Conservation (phyloP, 2,888 invertebrate genomes). For the Arge pagana region DNA sequence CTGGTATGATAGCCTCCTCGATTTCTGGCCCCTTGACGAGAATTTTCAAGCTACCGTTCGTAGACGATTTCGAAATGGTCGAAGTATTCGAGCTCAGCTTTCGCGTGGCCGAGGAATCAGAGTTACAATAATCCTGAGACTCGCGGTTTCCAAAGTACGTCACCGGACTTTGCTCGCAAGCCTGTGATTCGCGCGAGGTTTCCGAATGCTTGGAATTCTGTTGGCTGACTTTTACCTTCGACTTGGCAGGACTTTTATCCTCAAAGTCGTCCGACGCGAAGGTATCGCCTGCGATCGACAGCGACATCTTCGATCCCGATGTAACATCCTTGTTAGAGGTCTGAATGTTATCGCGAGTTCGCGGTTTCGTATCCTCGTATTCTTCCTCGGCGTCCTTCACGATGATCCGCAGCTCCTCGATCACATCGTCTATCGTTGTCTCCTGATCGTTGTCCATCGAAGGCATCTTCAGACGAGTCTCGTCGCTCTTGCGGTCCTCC, state of each 20-base stretch:
- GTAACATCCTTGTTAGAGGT: slow-evolving; percentile 38
- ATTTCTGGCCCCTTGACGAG: slow-evolving; percentile 61
- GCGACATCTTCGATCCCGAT: slow-evolving; percentile 10
- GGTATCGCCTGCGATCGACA: slow-evolving; percentile 1
- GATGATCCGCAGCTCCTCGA: slow-evolving; percentile 82
- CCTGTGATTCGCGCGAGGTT: slow-evolving; percentile 5
- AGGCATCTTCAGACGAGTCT: slow-evolving; percentile 36
- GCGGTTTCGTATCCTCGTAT: slow-evolving; percentile 57
- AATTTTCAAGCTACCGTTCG: slow-evolving; percentile 60
- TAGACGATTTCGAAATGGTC: slow-evolving; percentile 62
- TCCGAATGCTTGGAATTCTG: slow-evolving; percentile 18
- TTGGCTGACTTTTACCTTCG: not conserved
- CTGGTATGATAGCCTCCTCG: slow-evolving; percentile 76
- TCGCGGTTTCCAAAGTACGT: slow-evolving; percentile 40
- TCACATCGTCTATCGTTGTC: slow-evolving; percentile 85
- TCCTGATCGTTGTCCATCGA: slow-evolving; percentile 69
- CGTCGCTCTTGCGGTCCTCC: slow-evolving; percentile 61
- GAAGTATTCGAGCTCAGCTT: slow-evolving; percentile 53
- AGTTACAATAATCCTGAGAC: slow-evolving; percentile 14
- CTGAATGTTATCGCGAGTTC: slow-evolving; percentile 38
- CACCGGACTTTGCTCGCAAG: slow-evolving; percentile 36
- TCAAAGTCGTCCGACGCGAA: slow-evolving; percentile 6
- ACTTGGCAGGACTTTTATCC: not conserved
- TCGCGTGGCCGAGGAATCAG: slow-evolving; percentile 46
- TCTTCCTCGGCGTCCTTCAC: slow-evolving; percentile 80